Evolutionary conservation across 2,888 invertebrate genomes (phyloP).

Genomic region (Dynastes tityus): DNA sequence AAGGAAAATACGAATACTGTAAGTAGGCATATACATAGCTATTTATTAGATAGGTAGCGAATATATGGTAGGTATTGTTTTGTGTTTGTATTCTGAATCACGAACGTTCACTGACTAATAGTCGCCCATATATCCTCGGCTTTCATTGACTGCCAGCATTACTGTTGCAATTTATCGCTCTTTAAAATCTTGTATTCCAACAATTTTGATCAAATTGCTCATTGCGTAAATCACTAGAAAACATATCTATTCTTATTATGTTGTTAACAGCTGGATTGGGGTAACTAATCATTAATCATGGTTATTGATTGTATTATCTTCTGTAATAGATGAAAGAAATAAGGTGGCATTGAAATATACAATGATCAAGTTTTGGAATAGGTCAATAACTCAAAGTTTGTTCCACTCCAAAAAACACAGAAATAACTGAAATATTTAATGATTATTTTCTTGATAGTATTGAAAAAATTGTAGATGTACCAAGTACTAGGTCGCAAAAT

Average conservation of each 20-base stretch:
- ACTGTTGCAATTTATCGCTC: slow-evolving; percentile 1
- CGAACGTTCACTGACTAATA: slow-evolving; percentile 25
- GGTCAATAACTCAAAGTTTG: too few relatives aligned
- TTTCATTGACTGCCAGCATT: neutral
- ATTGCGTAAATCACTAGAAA: slow-evolving; percentile 11
- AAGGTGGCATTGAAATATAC: neutral
- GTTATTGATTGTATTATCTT: neutral
- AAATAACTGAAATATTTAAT: too few relatives aligned
- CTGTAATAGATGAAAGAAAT: neutral
- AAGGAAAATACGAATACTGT: slow-evolving; percentile 3
- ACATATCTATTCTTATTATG: neutral
- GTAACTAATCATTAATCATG: slow-evolving; percentile 20
- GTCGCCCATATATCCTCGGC: neutral
- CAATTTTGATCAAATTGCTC: slow-evolving; percentile 20
- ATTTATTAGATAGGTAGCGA: slow-evolving; percentile 12
- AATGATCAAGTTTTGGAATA: too few relatives aligned
- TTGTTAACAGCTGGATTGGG: neutral
- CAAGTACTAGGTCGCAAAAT: too few relatives aligned
- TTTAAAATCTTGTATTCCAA: slow-evolving; percentile 20
- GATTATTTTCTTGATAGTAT: too few relatives aligned
- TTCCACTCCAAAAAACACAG: too few relatives aligned
- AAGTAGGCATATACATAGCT: neutral
- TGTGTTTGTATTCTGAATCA: slow-evolving; percentile 29
- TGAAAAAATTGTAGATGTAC: too few relatives aligned
- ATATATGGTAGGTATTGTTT: neutral